Base-by-base conservation (phyloP, 2,797 vertebrate genomes). In the Pseudochromis fuscus region DNA sequence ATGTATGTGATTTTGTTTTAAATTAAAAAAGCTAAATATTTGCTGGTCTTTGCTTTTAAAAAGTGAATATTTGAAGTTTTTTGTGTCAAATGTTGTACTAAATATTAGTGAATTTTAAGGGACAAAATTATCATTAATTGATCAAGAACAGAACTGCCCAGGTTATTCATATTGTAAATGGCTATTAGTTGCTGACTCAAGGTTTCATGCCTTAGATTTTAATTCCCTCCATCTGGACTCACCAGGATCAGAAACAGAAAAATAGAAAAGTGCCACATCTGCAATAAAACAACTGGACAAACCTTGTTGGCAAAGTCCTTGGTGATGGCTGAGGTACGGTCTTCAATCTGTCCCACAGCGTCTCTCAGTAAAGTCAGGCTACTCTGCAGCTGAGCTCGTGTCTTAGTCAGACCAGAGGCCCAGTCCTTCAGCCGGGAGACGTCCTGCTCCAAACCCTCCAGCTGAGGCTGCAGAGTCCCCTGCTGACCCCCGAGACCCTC, bases 381-480 rank as follows among this genome's bases (percentile, higher is more conserved):
- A 81, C 75, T 80, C 40, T 95, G 94, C 38, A 96, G 72, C 63
- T 92, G 79, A 45, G 87, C 81, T 15, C 93, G 92, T 21, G 93
- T 95, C 72, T 92, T 91, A 0, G 72, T 89, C 71, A 96, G 77
- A 35, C 75, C 88, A 1, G 84, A 88, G 6, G 93, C 91, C 95
- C 94, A 93, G 5, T 86, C 91, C 90, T 95, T 94, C 85, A 97
- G 90, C 27, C 69, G 87, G 31, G 63, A 28, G 21, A 96, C 88
- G 46, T 97, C 95, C 81, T 83, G 88, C 75, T 95, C 91, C 72
- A 98, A 72, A 55, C 35, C 86, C 81, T 94, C 93, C 74, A 96
- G 63, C 62, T 90, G 93, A 70, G 92, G 84, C 67, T 73, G 78
- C 72, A 91, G 70, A 25, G 89, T 76, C 48, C 78, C 85, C 9